These are phyloP conservation scores for Mormyrops attenuatus DNA, from an alignment of 2,797 vertebrate genomes.

Conservation along the genomic window DNA sequence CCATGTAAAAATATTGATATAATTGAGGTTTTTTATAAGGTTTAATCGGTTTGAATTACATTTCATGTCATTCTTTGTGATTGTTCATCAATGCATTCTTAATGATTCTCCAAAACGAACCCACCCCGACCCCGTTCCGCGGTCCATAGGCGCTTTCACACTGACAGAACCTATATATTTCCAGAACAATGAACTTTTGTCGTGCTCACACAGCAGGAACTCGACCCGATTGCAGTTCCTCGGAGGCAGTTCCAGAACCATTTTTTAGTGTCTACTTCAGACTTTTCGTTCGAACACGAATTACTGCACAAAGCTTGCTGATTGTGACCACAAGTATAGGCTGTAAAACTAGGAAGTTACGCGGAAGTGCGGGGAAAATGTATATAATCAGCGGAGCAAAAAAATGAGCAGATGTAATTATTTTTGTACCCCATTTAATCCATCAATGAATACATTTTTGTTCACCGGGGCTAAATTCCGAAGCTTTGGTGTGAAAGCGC, in stretches of 20 bases:
- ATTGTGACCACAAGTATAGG: neutral
- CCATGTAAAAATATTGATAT: neutral
- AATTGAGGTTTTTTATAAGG: neutral
- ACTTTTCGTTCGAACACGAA: neutral
- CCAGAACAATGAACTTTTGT: neutral
- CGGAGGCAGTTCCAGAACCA: neutral
- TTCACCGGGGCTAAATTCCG: neutral
- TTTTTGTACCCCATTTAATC: neutral
- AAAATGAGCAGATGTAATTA: neutral
- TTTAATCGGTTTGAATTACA: neutral
- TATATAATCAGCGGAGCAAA: neutral
- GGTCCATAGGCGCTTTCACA: neutral
- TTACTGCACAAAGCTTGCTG: neutral
- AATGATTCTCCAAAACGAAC: neutral
- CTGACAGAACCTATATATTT: neutral
- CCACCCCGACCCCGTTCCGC: neutral
- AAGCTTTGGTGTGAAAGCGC: neutral
- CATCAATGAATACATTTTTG: neutral
- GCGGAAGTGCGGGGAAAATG: neutral
- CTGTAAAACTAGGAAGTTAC: neutral
- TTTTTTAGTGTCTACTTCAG: neutral
- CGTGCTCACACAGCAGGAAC: neutral
- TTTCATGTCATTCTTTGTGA: neutral
- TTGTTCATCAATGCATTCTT: neutral
- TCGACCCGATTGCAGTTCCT: neutral